Evolutionary conservation across 2,888 invertebrate species (phyloP), one percentile per base, ranked within the genome.

Genomic region (Vesta saturnalis): DNA sequence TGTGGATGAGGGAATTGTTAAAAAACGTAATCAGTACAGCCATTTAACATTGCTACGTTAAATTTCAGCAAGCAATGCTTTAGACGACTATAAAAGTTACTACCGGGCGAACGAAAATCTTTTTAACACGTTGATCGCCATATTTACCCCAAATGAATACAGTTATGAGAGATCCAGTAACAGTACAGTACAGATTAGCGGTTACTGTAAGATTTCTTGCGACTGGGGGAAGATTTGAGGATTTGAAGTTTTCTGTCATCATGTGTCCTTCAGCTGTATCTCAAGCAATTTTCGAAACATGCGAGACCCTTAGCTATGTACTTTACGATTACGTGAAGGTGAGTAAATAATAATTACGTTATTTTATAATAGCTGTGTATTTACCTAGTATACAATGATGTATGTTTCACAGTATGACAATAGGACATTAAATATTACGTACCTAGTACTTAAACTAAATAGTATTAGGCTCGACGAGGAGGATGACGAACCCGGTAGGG

Each of bases 211-310:
- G 52, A 52, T 52, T 15, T 15, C 52, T 52, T 52, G 8, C 52
- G 18, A 52, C 52, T 16, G 52, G 52, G 15, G 5, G 18, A 19
- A 52, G 15, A 2, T 52, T 52, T 52, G 52, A 52, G 14, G 52
- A 52, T 52, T 52, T 52, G 52, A 52, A 52, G 52, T 52, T 52
- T 22, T 56, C 23, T 22, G 56, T n/a, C 22, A 56, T 56, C n/a
- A 56, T 21, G 22, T 56, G 21, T 6, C 56, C 22, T 21, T 22
- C 56, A 22, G 21, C 56, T 56, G 21, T 56, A 19, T 21, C 22
- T 56, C 56, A 22, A 22, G 56, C 56, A 56, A 15, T 56, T 56
- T 21, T 56, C 2, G 56, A 56, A 56, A 56, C 22, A 6, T 56
- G 56, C 23, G 15, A 22, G 8, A 30, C 22, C 22, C 56, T 56